Evolutionary conservation across 2,113 vertebrate genomes (phyloP).

Genomic region (Muntiacus reevesi): DNA sequence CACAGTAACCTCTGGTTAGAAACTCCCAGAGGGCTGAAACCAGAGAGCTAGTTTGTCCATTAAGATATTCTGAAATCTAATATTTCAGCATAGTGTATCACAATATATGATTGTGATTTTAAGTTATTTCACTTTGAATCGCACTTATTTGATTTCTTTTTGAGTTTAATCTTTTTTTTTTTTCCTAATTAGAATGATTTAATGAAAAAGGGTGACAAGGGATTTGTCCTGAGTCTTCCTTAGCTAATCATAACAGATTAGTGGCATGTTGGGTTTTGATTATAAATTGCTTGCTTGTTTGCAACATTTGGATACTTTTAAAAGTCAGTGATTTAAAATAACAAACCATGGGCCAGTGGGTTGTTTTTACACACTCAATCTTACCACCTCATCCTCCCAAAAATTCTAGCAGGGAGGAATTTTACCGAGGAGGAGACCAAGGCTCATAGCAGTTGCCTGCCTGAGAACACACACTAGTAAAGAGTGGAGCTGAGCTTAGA

Average conservation of each 20-base stretch:
- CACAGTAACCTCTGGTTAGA: neutral
- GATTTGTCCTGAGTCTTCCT: neutral
- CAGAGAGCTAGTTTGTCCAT: neutral
- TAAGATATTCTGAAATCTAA: neutral
- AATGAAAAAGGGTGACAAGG: neutral
- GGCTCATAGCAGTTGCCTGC: neutral
- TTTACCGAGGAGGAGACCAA: neutral
- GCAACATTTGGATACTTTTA: neutral
- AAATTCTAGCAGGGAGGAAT: neutral
- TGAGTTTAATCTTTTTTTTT: neutral
- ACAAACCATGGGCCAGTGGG: neutral
- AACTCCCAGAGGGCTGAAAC: neutral
- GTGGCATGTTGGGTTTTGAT: neutral
- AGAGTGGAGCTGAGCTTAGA: too few relatives aligned
- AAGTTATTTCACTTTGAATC: neutral
- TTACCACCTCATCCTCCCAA: neutral
- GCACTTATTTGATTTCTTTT: neutral
- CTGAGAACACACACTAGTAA: neutral
- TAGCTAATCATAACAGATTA: neutral
- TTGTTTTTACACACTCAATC: neutral
- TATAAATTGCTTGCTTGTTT: neutral
- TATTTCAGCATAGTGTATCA: neutral
- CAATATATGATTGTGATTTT: neutral
- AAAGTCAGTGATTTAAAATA: neutral
- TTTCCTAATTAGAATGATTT: constrained; percentile 22